phyloP scores from a whole-genome alignment of 1,140 invertebrate species.

The Heliothis subflexa region DNA sequence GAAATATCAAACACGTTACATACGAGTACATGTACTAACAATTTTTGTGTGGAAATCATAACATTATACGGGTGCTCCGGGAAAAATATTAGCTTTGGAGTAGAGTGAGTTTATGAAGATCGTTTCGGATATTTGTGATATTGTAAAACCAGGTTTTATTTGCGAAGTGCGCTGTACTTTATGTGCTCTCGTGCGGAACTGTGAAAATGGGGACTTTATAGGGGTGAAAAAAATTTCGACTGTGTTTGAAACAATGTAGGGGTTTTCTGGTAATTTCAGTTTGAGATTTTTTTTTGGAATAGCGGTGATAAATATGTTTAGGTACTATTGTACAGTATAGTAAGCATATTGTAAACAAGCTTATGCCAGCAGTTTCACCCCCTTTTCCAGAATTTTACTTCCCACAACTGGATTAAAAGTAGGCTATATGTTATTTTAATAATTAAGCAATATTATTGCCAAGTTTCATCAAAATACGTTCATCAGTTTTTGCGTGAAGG shows the following conservation, averaged over 20 bases:
- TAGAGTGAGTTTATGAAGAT: constrained; percentile 2
- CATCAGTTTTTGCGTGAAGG: too few relatives aligned
- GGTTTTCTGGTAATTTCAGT: too few relatives aligned
- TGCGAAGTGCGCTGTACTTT: neutral
- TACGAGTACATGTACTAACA: constrained; percentile 20
- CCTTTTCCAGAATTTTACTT: too few relatives aligned
- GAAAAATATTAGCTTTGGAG: constrained; percentile 26
- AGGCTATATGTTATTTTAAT: too few relatives aligned
- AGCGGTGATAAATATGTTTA: too few relatives aligned
- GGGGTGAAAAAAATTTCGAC: neutral
- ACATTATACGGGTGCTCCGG: constrained; percentile 12
- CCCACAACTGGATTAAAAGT: too few relatives aligned
- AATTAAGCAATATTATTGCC: too few relatives aligned
- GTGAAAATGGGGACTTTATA: neutral
- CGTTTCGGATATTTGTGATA: constrained; percentile 35
- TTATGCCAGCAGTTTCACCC: too few relatives aligned
- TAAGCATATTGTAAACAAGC: too few relatives aligned
- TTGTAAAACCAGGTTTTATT: constrained; percentile 38
- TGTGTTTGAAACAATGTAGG: neutral
- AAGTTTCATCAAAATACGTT: too few relatives aligned
- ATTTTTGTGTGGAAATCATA: constrained; percentile 34
- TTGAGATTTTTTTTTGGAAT: too few relatives aligned
- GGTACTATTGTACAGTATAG: too few relatives aligned
- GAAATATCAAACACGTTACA: neutral
- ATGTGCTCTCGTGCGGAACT: neutral